Evolutionary conservation across 2,797 vertebrate genomes (phyloP).

Genomic region (Emydoidea blandingii): DNA sequence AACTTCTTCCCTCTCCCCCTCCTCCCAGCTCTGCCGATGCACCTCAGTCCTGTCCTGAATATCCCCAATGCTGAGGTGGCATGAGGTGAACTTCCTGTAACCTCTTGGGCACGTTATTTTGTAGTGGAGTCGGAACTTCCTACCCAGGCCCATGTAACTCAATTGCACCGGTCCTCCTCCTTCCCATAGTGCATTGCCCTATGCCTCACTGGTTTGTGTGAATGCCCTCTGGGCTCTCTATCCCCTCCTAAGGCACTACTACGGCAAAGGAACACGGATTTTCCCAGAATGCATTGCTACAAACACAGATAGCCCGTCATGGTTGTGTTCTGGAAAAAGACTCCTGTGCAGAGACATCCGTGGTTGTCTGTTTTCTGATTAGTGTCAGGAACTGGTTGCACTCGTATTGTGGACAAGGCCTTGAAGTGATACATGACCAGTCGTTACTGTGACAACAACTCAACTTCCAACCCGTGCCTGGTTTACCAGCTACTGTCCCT

Average conservation of each 20-base stretch:
- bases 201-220: background rate
- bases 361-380: background rate
- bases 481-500: slow-evolving; percentile 11
- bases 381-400: accelerated
- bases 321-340: background rate
- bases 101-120: background rate
- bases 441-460: slow-evolving; percentile 65
- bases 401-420: background rate
- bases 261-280: background rate
- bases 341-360: background rate
- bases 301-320: background rate
- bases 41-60: background rate
- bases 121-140: background rate
- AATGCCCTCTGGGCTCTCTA: background rate
- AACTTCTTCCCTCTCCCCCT: background rate
- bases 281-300: background rate
- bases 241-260: background rate
- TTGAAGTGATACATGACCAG: slow-evolving; percentile 16
- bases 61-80: background rate
- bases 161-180: background rate
- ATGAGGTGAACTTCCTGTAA: background rate
- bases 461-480: background rate
- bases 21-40: background rate
- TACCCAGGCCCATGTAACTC: no score
- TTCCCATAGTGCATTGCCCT: background rate